These are phyloP conservation scores for Ametastegia equiseti DNA, from an alignment of 2,888 invertebrate species.

Conservation along the genomic window DNA sequence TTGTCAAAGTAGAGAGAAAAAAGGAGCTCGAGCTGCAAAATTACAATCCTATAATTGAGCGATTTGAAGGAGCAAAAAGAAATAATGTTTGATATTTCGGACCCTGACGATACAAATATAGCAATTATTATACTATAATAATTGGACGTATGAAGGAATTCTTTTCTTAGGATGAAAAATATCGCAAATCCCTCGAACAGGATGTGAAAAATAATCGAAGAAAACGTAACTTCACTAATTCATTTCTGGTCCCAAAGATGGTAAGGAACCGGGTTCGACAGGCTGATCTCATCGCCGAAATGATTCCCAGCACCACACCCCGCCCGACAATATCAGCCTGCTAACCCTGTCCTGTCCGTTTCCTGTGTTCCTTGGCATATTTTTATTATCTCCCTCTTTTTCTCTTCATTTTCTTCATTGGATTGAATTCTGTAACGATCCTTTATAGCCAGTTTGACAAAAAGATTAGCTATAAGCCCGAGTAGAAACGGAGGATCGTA, in stretches of 20 bases:
- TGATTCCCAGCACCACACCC: conserved; percentile 73
- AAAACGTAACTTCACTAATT: neutral
- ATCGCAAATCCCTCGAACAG: too few relatives aligned
- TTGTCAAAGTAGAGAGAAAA: conserved; percentile 30
- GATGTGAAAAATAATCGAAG: neutral
- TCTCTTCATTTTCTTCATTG: neutral
- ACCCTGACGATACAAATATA: too few relatives aligned
- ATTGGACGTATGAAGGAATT: too few relatives aligned
- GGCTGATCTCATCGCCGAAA: conserved; percentile 77
- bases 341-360: conserved; percentile 71
- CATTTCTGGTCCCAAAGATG: neutral
- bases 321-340: conserved; percentile 76
- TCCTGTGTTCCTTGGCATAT: too few relatives aligned
- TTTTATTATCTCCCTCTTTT: conserved; percentile 6
- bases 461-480: neutral
- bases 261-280: conserved; percentile 74
- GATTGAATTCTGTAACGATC: neutral
- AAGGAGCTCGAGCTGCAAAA: neutral
- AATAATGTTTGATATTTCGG: neutral
- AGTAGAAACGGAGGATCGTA: too few relatives aligned
- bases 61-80: neutral
- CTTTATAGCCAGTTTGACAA: neutral
- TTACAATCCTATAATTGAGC: conserved; percentile 25
- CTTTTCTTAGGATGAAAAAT: too few relatives aligned
- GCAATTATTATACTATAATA: too few relatives aligned